Conservation (phyloP, 2,797 vertebrate genomes). For the Anguilla megastoma region DNA sequence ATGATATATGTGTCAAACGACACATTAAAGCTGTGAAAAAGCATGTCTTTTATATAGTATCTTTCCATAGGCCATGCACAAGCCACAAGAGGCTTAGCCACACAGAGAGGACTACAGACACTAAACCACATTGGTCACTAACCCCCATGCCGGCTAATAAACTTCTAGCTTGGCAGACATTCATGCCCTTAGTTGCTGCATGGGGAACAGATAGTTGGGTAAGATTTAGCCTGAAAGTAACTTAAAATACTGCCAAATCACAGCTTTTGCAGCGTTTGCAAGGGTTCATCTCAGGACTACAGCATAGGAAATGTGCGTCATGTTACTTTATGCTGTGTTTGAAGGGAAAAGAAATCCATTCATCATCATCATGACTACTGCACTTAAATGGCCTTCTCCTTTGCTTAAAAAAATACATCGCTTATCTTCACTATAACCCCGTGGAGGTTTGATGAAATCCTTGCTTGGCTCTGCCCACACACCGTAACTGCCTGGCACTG, state of each 20-base stretch:
- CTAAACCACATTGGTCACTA: neutral
- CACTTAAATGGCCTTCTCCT: neutral
- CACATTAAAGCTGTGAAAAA: neutral
- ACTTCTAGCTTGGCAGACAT: neutral
- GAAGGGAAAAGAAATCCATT: neutral
- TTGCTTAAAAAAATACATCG: neutral
- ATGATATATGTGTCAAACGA: neutral
- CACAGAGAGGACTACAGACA: neutral
- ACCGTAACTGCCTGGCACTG: neutral
- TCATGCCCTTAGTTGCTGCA: neutral
- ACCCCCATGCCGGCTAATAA: neutral
- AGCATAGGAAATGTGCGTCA: neutral
- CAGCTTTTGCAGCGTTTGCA: neutral
- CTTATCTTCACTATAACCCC: neutral
- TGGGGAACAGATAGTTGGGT: neutral
- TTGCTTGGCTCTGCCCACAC: neutral
- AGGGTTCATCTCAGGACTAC: neutral
- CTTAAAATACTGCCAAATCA: neutral
- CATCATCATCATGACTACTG: neutral
- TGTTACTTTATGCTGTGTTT: neutral
- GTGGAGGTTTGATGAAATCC: neutral
- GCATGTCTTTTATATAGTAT: neutral
- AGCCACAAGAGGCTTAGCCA: neutral
- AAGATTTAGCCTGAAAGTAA: neutral
- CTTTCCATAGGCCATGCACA: neutral